These are phyloP conservation scores for Empis stercorea DNA, from an alignment of 2,888 invertebrate species.

Conservation along the genomic window DNA sequence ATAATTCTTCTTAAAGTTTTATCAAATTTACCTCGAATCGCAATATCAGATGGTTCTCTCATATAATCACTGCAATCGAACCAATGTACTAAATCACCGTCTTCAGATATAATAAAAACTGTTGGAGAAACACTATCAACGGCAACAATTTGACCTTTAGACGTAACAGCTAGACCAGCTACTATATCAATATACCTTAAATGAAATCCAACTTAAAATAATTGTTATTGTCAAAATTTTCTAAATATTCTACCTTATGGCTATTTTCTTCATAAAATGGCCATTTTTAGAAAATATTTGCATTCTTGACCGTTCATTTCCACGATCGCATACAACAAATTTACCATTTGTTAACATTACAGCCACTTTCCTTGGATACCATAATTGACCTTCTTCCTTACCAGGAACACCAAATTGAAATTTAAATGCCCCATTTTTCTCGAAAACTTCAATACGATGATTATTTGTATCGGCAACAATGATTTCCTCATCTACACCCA, in stretches of 20 bases:
- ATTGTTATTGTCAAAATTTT: background rate
- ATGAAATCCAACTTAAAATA: background rate
- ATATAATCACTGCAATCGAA: conserved; percentile 97
- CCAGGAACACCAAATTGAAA: conserved; percentile 92
- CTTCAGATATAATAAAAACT: conserved; percentile 85
- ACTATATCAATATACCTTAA: conserved; percentile 75
- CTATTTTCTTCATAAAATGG: conserved; percentile 90
- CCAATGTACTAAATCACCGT: conserved; percentile 87
- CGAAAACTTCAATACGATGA: conserved; percentile 90
- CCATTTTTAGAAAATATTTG: conserved; percentile 95
- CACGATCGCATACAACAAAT: conserved; percentile 95
- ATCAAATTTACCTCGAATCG: conserved; percentile 63
- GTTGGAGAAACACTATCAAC: conserved; percentile 96
- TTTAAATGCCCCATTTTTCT: conserved; percentile 84
- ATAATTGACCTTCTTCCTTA: conserved; percentile 90
- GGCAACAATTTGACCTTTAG: conserved; percentile 86
- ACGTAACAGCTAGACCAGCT: conserved; percentile 86
- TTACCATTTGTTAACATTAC: conserved; percentile 77
- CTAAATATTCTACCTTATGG: conserved; percentile 40
- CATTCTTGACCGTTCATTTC: conserved; percentile 92
- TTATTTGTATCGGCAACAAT: conserved; percentile 95
- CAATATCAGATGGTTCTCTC: conserved; percentile 95
- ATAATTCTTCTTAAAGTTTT: too few relatives aligned
- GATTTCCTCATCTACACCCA: conserved; percentile 89
- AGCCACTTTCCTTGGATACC: conserved; percentile 95